Base-by-base conservation (phyloP, 1,140 invertebrate genomes). In the Pogonomyrmex barbatus region DNA sequence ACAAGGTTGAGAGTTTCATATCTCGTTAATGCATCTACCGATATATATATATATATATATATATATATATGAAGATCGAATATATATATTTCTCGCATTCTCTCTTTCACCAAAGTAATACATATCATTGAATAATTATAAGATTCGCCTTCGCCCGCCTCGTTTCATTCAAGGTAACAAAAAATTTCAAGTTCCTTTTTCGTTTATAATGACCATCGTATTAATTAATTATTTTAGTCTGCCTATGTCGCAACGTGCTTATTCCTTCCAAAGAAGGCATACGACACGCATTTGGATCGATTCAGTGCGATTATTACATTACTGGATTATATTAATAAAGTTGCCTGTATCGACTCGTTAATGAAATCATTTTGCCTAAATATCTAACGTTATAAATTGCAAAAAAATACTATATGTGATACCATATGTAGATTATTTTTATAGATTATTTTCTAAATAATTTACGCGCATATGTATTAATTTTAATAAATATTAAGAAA, bases 1-100 rank as follows among this genome's bases (percentile, higher is more conserved):
- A 92, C 92, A 92, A 92, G 92, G 91, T 83, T 50, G 42, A 79
- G 54, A 67, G 30, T 62, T 2, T 65, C 62, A n/a, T 79, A 67
- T 79, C 62, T 79, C 62, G n/a, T 79, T 54, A 68, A 67, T 79
- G 47, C 36, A 79, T 79, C 47, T 79, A 33, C 36, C 62, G 47
- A 67, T 65, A 9, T 50, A 39, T 30, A 10, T n/a, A 39, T 30
- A 10, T n/a, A 39, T 30, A 10, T n/a, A n/a, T n/a, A 67, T 65
- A 9, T 50, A 67, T 65, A 9, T 50, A 39, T 30, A 10, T n/a
- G 45, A 63, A 17, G 33, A 39, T 45, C 33, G 30, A 30, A 14
- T 24, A 17, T 36, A 17, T 50, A 17, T 45, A 14, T 9, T 42
- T 45, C 39, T 58, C 65, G 45, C n/a, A 5, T 79, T 14, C 5